Evolutionary conservation across 2,113 vertebrate genomes (phyloP).

Genomic region (Lepisosteus osseus): DNA sequence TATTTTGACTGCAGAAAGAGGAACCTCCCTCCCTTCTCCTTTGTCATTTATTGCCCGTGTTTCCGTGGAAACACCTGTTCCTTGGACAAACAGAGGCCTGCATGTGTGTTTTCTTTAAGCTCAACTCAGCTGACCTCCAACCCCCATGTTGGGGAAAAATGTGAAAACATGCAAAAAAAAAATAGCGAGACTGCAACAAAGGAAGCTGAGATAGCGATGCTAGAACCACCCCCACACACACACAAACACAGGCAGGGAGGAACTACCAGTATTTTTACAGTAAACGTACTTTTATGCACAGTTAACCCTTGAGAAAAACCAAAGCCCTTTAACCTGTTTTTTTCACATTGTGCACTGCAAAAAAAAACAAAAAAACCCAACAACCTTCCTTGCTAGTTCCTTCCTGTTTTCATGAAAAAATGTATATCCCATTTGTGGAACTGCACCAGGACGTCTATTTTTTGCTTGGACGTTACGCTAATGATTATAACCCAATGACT

Average conservation of each 20-base stretch:
- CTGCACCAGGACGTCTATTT: too few relatives aligned
- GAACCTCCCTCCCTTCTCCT: constrained; percentile 7
- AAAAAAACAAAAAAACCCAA: too few relatives aligned
- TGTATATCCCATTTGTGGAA: too few relatives aligned
- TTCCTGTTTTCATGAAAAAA: too few relatives aligned
- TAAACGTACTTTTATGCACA: too few relatives aligned
- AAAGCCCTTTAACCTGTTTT: too few relatives aligned
- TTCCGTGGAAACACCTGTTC: constrained; percentile 32
- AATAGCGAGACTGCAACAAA: neutral
- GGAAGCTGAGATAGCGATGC: neutral
- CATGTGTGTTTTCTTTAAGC: constrained; percentile 27
- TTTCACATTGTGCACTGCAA: too few relatives aligned
- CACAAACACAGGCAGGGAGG: neutral
- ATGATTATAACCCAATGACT: too few relatives aligned
- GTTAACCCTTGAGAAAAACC: too few relatives aligned
- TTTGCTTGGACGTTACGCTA: too few relatives aligned
- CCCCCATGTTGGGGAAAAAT: constrained; percentile 32
- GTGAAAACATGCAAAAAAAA: constrained; percentile 16
- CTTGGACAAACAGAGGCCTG: constrained; percentile 29
- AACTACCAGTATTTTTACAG: neutral
- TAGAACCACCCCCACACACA: neutral
- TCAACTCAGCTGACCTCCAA: constrained; percentile 34
- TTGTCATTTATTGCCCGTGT: constrained; percentile 15
- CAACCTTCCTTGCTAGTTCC: too few relatives aligned
- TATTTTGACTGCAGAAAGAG: neutral